Conservation (phyloP, 2,888 invertebrate species). For the Homarus gammarus region DNA sequence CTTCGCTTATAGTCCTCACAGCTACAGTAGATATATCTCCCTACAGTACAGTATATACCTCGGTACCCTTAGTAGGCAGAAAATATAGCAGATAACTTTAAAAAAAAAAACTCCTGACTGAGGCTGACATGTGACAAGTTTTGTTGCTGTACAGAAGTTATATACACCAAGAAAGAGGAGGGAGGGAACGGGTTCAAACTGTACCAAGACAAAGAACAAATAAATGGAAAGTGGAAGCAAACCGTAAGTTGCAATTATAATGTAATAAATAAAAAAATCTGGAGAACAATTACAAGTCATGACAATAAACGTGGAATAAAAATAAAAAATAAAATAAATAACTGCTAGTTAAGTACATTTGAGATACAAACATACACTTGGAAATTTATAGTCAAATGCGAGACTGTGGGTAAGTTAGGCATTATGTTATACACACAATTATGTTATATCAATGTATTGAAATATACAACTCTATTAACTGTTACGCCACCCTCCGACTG, state of each 20-base stretch:
- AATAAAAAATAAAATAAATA: conserved; percentile 40
- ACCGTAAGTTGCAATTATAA: conserved; percentile 34
- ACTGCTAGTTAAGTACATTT: conserved; percentile 58
- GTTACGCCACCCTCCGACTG: conserved; percentile 32
- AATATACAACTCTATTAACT: conserved; percentile 65
- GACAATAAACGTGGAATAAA: conserved; percentile 23
- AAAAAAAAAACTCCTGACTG: conserved; percentile 60
- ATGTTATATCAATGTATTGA: conserved; percentile 61
- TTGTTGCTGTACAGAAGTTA: conserved; percentile 64
- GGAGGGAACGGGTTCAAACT: conserved; percentile 27
- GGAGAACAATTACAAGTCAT: conserved; percentile 21
- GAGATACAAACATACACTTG: conserved; percentile 57
- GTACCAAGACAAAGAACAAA: conserved; percentile 36
- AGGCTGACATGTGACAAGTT: conserved; percentile 42
- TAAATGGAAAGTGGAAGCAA: conserved; percentile 43
- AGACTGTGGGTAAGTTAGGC: conserved; percentile 58
- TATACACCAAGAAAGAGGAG: conserved; percentile 54
- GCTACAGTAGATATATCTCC: too few relatives aligned
- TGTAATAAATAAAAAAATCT: conserved; percentile 32
- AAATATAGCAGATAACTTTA: conserved; percentile 73
- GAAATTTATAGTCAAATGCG: conserved; percentile 48
- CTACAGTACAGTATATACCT: too few relatives aligned
- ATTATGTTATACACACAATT: conserved; percentile 68
- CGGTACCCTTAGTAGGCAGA: too few relatives aligned
- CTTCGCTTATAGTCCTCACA: too few relatives aligned